These are phyloP conservation scores for Cairina moschata DNA, from an alignment of 2,113 vertebrate genomes.

Conservation along the genomic window DNA sequence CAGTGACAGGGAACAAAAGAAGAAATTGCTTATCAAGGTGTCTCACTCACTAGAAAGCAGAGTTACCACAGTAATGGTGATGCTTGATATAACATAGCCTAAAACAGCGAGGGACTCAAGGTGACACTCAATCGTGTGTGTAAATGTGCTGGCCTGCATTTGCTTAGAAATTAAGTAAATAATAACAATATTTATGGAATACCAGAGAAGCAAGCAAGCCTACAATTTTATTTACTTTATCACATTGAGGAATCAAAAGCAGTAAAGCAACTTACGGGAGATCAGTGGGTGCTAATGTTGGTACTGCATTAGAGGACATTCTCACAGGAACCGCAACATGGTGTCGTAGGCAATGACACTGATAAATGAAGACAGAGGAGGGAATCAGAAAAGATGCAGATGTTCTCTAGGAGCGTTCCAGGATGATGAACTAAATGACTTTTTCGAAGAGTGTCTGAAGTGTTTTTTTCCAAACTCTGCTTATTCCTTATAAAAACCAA, in stretches of 20 bases:
- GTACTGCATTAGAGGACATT: neutral
- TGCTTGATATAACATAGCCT: neutral
- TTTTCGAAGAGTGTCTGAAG: neutral
- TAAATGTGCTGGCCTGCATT: neutral
- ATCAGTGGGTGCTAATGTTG: constrained; percentile 18
- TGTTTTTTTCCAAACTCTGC: neutral
- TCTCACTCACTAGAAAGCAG: neutral
- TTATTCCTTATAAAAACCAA: neutral
- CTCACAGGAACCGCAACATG: neutral
- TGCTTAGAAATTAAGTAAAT: constrained; percentile 5
- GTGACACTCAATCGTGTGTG: neutral
- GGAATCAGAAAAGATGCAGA: neutral
- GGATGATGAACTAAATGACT: neutral
- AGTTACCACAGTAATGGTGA: neutral
- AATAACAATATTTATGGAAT: neutral
- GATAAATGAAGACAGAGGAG: constrained; percentile 8
- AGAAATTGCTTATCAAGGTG: neutral
- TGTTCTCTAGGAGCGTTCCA: neutral
- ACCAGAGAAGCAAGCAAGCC: neutral
- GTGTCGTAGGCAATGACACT: neutral
- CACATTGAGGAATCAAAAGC: constrained; percentile 14
- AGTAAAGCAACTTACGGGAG: constrained; percentile 26
- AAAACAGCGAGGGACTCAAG: neutral
- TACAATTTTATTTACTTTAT: constrained; percentile 21
- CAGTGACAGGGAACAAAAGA: neutral